Evolutionary conservation across 2,113 vertebrate species (phyloP).

Genomic region (Miniopterus natalensis): DNA sequence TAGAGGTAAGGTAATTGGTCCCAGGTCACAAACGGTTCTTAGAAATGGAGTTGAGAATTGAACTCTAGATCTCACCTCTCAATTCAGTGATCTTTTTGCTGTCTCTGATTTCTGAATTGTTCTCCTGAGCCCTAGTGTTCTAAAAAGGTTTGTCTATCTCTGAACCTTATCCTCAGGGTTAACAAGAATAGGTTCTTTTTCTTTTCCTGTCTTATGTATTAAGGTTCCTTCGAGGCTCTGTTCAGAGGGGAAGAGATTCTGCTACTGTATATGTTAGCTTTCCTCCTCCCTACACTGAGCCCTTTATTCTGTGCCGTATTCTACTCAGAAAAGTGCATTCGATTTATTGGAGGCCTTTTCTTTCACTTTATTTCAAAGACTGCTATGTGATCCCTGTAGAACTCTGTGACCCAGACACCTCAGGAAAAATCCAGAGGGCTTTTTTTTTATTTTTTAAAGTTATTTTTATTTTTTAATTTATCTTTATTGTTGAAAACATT

Average conservation of each 20-base stretch:
- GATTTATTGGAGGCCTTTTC: conserved; percentile 22
- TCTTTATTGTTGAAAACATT: too few relatives aligned
- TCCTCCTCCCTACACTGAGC: not conserved
- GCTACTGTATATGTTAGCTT: not conserved
- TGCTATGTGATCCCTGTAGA: conserved; percentile 15
- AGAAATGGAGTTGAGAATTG: not conserved
- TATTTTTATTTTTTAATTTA: too few relatives aligned
- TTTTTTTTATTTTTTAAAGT: not conserved
- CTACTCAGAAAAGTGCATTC: not conserved
- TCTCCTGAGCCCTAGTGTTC: not conserved
- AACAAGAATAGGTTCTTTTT: not conserved
- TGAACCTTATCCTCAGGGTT: not conserved
- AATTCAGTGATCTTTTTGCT: not conserved
- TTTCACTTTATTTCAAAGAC: conserved; percentile 48
- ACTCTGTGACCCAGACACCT: conserved; percentile 1
- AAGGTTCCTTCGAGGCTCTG: not conserved
- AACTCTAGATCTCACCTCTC: not conserved
- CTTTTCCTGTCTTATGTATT: not conserved
- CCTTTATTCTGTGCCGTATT: conserved; percentile 1
- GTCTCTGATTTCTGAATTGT: not conserved
- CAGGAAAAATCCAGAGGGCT: conserved; percentile 8
- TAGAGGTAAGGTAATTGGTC: not conserved
- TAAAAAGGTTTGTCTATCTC: not conserved
- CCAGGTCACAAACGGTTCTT: not conserved
- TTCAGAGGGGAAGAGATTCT: not conserved